Evolutionary conservation across 2,113 vertebrate genomes (phyloP).

Genomic region (Phodopus roborovskii): DNA sequence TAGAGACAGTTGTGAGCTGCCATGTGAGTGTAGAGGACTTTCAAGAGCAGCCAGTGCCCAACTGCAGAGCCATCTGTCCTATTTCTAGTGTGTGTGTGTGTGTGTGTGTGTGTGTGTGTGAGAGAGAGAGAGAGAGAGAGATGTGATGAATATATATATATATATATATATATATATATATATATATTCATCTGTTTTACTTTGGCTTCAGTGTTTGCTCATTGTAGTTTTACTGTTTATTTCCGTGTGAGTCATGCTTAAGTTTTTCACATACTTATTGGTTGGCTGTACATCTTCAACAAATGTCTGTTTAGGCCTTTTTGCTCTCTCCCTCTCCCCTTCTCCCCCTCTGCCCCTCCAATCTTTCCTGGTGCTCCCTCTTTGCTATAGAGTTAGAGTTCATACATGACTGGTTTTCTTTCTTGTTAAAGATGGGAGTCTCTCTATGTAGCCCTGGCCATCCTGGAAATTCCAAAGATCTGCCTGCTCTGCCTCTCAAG

Average conservation of each 20-base stretch:
- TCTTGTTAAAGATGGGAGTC: background rate
- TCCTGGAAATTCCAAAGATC: background rate
- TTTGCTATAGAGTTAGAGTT: background rate
- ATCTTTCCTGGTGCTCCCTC: background rate
- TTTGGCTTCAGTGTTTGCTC: background rate
- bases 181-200: background rate
- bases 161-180: too few species aligned
- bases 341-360: background rate
- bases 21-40: background rate
- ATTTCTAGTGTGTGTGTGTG: too few species aligned
- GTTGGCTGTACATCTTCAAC: background rate
- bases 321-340: background rate
- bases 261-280: background rate
- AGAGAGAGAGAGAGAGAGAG: too few species aligned
- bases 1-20: background rate
- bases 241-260: background rate
- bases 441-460: background rate
- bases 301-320: background rate
- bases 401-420: background rate
- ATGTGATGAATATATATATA: too few species aligned
- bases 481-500: background rate
- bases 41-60: background rate
- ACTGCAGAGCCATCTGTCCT: background rate
- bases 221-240: background rate
- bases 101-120: too few species aligned